Evolutionary conservation across 2,113 vertebrate species (phyloP), one percentile per base, ranked within the genome.

Genomic region (Sciurus niger): DNA sequence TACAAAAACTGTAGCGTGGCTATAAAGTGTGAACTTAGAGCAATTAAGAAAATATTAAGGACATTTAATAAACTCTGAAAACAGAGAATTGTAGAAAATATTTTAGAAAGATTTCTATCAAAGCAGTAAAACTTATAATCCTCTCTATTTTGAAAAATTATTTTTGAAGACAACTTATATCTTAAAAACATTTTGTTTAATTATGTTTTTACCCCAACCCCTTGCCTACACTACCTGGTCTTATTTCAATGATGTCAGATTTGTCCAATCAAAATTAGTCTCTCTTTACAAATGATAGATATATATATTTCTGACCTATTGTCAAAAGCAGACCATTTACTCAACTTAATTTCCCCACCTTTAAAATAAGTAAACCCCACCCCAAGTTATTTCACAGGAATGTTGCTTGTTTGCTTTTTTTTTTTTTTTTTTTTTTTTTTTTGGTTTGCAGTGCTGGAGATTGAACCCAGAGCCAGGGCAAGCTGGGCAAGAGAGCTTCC

Each of bases 1-100:
- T 65, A 91, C n/a, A 82, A 94, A 95, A 88, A 73, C 84, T 76
- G 46, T 12, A 92, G n/a, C 6, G 77, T 40, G 6, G 5, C 32
- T 90, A 8, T 84, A 76, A 93, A 85, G 90, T 11, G 51, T 94
- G 60, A 93, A 92, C 9, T 51, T 37, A 82, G 25, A 79, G 43
- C 79, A 67, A 84, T 89, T 68, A 89, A 96, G 74, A 93, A 86
- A 96, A 82, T 80, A 70, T 24, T 96, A 92, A 74, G 17, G 43
- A 74, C 40, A 0, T 40, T 86, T 82, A 79, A 34, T 80, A 2
- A 65, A 46, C 34, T 90, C 78, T 91, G 34, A 91, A 95, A 93
- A 89, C 37, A 85, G 16, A 96, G n/a, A 92, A 94, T 25, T 80
- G 1, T 24, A 90, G 8, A 84, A 92, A 96, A 93, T 58, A 86